These are phyloP conservation scores for Scaptomyza tumidula DNA, from an alignment of 2,888 invertebrate genomes.

Conservation along the genomic window DNA sequence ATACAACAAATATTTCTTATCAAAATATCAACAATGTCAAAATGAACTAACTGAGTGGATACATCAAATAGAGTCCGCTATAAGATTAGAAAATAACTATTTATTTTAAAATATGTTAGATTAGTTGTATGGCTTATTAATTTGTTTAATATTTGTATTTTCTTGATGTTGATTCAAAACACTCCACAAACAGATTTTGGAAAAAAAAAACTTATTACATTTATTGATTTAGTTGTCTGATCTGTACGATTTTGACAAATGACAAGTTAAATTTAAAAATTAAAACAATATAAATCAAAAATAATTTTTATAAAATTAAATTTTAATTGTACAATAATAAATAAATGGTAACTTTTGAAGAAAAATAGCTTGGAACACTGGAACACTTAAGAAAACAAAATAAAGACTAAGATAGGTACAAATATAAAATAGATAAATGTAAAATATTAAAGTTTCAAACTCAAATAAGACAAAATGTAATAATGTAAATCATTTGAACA, in stretches of 20 bases:
- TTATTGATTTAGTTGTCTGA: too few relatives aligned
- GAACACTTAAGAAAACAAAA: too few relatives aligned
- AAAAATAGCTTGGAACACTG: too few relatives aligned
- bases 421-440: too few relatives aligned
- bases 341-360: too few relatives aligned
- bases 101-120: background rate
- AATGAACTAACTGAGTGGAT: slow-evolving; percentile 44
- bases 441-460: background rate
- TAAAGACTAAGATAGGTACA: too few relatives aligned
- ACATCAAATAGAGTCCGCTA: slow-evolving; percentile 11
- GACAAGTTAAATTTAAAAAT: too few relatives aligned
- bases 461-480: background rate
- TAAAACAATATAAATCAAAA: too few relatives aligned
- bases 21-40: slow-evolving; percentile 21
- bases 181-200: background rate
- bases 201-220: background rate
- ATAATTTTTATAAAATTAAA: too few relatives aligned
- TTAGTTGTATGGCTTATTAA: background rate
- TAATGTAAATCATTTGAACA: background rate
- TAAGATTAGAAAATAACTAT: background rate
- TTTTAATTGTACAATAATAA: too few relatives aligned
- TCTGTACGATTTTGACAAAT: too few relatives aligned
- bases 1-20: slow-evolving; percentile 53
- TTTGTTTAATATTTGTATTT: background rate
- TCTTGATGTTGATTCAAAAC: background rate